A percentile compares a stretch with the other conserved stretches of the same genome.
Conservation (phyloP, 2,797 vertebrate species). For the Etheostoma perlongum region DNA sequence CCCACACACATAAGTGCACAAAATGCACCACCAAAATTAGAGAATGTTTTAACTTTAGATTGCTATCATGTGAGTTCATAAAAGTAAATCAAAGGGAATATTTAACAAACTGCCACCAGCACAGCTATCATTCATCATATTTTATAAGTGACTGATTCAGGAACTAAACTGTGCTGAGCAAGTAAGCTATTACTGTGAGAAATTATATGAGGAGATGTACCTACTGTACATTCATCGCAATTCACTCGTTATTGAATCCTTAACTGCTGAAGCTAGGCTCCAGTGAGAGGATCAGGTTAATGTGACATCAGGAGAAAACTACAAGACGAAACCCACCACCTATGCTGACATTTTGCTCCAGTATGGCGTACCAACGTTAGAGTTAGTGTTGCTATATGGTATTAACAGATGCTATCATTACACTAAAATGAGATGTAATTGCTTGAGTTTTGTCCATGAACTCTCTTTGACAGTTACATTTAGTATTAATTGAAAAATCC, state of each 20-base stretch:
- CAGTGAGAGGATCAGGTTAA: slow-evolving; percentile 71
- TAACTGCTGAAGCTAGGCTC: slow-evolving; percentile 48
- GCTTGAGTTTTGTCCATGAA: slow-evolving; percentile 33
- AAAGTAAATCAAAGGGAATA: slow-evolving; percentile 38
- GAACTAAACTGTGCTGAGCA: background rate
- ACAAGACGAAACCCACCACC: slow-evolving; percentile 73
- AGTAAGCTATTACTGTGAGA: slow-evolving; percentile 4
- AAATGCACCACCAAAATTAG: slow-evolving; percentile 18
- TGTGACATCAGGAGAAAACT: slow-evolving; percentile 72
- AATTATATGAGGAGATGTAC: background rate
- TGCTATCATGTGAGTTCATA: background rate
- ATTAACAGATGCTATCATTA: slow-evolving; percentile 76
- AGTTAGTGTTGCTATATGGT: slow-evolving; percentile 61
- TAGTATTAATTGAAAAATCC: background rate
- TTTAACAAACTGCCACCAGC: slow-evolving; percentile 27
- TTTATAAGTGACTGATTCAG: slow-evolving; percentile 47
- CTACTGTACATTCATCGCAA: slow-evolving; percentile 5
- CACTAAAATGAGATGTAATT: slow-evolving; percentile 70
- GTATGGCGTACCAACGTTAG: slow-evolving; percentile 50
- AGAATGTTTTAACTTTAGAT: slow-evolving; percentile 28
- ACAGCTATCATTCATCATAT: slow-evolving; percentile 16
- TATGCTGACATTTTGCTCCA: slow-evolving; percentile 72
- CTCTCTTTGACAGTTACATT: slow-evolving; percentile 13
- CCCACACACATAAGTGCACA: slow-evolving; percentile 19
- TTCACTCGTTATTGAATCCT: slow-evolving; percentile 42